Base-by-base conservation (phyloP, 2,113 vertebrate genomes). In the Nettapus auritus region DNA sequence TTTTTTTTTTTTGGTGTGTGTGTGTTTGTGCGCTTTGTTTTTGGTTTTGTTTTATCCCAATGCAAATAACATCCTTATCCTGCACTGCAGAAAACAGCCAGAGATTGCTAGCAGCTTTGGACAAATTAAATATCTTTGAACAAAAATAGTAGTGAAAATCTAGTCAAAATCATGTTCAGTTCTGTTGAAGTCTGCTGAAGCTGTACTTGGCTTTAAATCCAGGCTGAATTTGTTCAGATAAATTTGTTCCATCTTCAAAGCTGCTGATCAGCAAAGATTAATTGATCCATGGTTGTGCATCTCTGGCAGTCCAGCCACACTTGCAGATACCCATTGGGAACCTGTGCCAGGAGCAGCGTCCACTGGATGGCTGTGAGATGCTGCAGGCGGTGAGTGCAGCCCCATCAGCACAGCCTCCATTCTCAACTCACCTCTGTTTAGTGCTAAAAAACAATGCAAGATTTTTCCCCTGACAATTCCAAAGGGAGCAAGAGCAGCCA, bases 201-300 rank as follows among this genome's bases (percentile, higher is more conserved):
- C 48, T 75, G 38, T 74, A 13, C 60, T 42, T 86, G 46, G 46
- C 21, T 79, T 90, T 74, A 81, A 86, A 94, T 28, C 36, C 57
- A 73, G 38, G 14, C 57, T 50, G 48, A 46, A 52, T 79, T 88
- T 82, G 50, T 64, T 86, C 66, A 53, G 36, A 50, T 94, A 40
- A n/a, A 79, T 84, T 94, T 26, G 81, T 93, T 91, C 76, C 18
- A 20, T 93, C 86, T 93, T 82, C 73, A 84, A 76, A 87, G 69
- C 56, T 78, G 48, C 38, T 75, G 60, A 48, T 70, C 34, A 86
- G 40, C 4, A 60, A 67, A 48, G 84, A 64, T 66, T 8, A 86
- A 48, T 15, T 19, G 62, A 21, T 70, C 19, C 3, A 14, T 50
- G 52, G 4, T 73, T 85, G 57, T 69, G 70, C 59, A 50, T 34